Conservation (phyloP, 2,113 vertebrate genomes). For the Ellobius talpinus region DNA sequence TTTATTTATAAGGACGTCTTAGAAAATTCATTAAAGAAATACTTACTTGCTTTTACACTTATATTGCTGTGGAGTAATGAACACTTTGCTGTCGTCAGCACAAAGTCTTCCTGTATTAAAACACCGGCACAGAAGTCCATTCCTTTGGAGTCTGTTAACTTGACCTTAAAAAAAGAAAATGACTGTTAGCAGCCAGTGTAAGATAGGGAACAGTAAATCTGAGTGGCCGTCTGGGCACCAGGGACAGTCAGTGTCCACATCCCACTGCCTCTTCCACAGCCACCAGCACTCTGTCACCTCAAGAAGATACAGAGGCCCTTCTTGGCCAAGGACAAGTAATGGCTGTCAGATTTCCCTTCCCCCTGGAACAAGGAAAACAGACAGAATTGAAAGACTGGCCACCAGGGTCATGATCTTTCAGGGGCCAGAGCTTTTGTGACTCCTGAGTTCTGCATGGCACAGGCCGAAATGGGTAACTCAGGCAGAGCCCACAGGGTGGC, state of each 20-base stretch:
- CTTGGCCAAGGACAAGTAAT: neutral
- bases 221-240: too few relatives aligned
- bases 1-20: neutral
- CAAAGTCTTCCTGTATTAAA: constrained; percentile 86
- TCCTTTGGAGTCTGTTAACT: constrained; percentile 83
- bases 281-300: too few relatives aligned
- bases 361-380: neutral
- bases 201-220: neutral
- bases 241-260: too few relatives aligned
- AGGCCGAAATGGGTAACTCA: neutral
- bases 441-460: neutral
- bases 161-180: constrained; percentile 85
- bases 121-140: constrained; percentile 90
- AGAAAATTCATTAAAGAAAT: neutral
- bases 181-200: too few relatives aligned
- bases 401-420: neutral
- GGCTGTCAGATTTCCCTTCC: neutral
- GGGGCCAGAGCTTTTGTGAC: neutral
- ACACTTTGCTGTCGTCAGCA: constrained; percentile 92
- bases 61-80: constrained; percentile 75
- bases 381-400: too few relatives aligned
- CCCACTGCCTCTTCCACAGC: neutral
- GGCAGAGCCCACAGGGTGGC: neutral
- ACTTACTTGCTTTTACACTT: constrained; percentile 86
- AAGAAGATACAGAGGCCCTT: neutral